These are phyloP conservation scores for Aphelenchoides fujianensis DNA, from an alignment of 1,140 invertebrate genomes.

Conservation along the genomic window DNA sequence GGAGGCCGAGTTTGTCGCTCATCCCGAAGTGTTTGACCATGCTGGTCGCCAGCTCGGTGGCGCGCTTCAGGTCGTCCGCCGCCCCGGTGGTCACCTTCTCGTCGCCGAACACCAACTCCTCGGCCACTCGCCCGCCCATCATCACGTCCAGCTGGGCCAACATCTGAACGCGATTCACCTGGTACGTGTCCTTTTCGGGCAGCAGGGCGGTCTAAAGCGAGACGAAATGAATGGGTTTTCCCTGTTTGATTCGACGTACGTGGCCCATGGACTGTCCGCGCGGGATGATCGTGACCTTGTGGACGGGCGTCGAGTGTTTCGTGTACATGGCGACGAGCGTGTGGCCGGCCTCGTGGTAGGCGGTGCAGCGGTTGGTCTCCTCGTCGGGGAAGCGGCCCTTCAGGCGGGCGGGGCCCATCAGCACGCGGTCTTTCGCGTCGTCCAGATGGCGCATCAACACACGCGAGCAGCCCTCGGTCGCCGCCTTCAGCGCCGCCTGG, in stretches of 20 bases:
- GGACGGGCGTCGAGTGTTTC: constrained; percentile 80
- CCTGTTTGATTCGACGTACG: constrained; percentile 60
- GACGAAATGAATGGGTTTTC: constrained; percentile 1
- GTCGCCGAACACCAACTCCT: constrained; percentile 88
- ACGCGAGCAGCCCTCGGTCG: constrained; percentile 78
- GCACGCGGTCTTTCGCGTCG: constrained; percentile 82
- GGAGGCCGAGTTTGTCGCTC: constrained; percentile 86
- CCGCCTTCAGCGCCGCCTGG: constrained; percentile 76
- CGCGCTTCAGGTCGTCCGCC: constrained; percentile 73
- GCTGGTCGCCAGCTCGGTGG: constrained; percentile 81
- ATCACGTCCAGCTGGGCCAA: constrained; percentile 88
- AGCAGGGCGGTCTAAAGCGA: constrained; percentile 75
- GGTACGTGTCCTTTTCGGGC: constrained; percentile 82
- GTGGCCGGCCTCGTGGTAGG: constrained; percentile 96
- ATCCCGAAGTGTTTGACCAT: constrained; percentile 94
- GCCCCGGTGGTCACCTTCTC: constrained; percentile 92
- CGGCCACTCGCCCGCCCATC: constrained; percentile 94
- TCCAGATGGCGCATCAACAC: constrained; percentile 90
- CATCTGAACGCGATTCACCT: constrained; percentile 82
- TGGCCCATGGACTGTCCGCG: constrained; percentile 81
- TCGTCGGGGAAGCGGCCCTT: constrained; percentile 83
- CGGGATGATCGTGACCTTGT: constrained; percentile 93
- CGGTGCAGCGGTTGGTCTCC: constrained; percentile 86
- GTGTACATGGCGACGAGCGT: constrained; percentile 89
- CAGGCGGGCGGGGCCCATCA: constrained; percentile 84